Conservation (phyloP, 35 echinoderm and acorn worm genomes). For the Apostichopus californicus region DNA sequence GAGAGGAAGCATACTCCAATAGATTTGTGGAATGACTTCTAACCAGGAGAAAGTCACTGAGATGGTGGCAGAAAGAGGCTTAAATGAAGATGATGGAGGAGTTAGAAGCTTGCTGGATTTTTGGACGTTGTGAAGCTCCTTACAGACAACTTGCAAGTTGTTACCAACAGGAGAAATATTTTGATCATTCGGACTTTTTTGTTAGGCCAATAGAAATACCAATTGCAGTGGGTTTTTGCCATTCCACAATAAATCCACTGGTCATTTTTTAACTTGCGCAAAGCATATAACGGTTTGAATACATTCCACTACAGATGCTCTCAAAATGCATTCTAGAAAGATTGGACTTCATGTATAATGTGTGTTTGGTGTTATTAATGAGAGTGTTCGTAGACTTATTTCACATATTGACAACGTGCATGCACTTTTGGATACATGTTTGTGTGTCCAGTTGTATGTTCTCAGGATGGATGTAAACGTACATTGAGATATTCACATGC, state of each 20-base stretch:
- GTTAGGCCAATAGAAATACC: slow-evolving; percentile 46
- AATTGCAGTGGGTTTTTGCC: slow-evolving; percentile 59
- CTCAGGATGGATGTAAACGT: slow-evolving; percentile 61
- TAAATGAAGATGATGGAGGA: slow-evolving; percentile 31
- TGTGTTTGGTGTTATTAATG: background rate
- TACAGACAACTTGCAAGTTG: slow-evolving; percentile 33
- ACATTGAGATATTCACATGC: slow-evolving; percentile 57
- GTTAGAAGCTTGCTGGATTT: slow-evolving; percentile 41
- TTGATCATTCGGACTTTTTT: slow-evolving; percentile 48
- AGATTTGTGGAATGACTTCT: slow-evolving; percentile 37
- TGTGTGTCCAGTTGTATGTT: slow-evolving; percentile 22
- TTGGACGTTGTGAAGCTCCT: slow-evolving; percentile 56
- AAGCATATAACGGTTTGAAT: slow-evolving; percentile 61
- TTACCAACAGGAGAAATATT: slow-evolving; percentile 58
- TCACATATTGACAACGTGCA: slow-evolving; percentile 21
- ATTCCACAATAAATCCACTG: slow-evolving; percentile 16
- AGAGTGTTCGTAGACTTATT: background rate
- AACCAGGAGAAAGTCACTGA: slow-evolving; percentile 36
- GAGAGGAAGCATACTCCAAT: slow-evolving; percentile 22
- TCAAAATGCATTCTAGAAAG: slow-evolving; percentile 29
- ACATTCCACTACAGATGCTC: slow-evolving; percentile 42
- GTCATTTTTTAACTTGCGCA: slow-evolving; percentile 29
- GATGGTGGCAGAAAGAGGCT: slow-evolving; percentile 29
- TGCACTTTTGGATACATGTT: slow-evolving; percentile 36
- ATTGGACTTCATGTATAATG: slow-evolving; percentile 4